These are phyloP conservation scores for Lasioglossum vierecki DNA, from an alignment of 2,888 invertebrate species.

Conservation along the genomic window DNA sequence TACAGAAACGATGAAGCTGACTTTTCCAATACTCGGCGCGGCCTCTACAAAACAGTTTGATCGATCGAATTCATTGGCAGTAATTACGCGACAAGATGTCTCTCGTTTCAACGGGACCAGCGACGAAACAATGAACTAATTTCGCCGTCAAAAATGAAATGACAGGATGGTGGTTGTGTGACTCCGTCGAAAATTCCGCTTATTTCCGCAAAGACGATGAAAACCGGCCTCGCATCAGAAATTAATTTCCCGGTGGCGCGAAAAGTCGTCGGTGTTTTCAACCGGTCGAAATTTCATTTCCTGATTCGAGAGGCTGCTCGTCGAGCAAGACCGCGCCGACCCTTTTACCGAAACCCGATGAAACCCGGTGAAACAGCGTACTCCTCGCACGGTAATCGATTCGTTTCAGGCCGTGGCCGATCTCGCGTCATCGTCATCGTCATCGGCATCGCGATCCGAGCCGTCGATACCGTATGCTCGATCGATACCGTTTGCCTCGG, in stretches of 20 bases:
- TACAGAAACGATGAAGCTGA: not conserved
- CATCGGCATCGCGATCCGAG: slow-evolving; percentile 22
- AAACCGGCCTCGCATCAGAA: not conserved
- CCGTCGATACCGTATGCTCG: slow-evolving; percentile 3
- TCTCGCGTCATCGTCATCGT: slow-evolving; percentile 22
- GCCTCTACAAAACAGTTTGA: not conserved
- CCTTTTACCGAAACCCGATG: not conserved
- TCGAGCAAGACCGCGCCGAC: slow-evolving; percentile 5
- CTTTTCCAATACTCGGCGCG: not conserved
- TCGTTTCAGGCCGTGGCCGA: slow-evolving; percentile 14
- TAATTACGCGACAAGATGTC: not conserved
- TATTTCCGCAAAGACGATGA: not conserved
- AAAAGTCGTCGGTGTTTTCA: slow-evolving; percentile 7
- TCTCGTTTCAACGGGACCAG: not conserved
- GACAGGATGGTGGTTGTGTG: not conserved
- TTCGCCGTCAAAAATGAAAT: not conserved
- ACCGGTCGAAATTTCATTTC: slow-evolving; percentile 37
- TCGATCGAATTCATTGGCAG: not conserved
- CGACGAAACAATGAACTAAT: not conserved
- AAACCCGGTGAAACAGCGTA: slow-evolving; percentile 19
- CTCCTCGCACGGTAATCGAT: slow-evolving; percentile 26
- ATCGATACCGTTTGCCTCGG: slow-evolving; percentile 12
- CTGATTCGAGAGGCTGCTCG: slow-evolving; percentile 16
- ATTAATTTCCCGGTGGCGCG: slow-evolving; percentile 12
- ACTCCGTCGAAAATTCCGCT: not conserved